These are phyloP conservation scores for Panzeria rudis DNA, from an alignment of 2,888 invertebrate genomes.

Conservation along the genomic window DNA sequence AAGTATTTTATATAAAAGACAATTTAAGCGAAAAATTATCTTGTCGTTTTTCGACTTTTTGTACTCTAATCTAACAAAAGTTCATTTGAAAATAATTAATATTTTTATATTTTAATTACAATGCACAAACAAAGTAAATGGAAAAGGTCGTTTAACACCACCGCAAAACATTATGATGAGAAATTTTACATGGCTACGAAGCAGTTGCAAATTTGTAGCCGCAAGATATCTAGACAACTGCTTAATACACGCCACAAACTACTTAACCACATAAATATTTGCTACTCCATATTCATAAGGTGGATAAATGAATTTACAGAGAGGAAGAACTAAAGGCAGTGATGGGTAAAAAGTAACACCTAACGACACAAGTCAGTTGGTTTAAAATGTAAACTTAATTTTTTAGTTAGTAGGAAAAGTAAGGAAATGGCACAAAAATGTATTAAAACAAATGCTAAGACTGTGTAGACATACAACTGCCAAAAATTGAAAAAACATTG, in stretches of 20 bases:
- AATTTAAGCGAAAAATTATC: too few species aligned
- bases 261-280: slow-evolving; percentile 45
- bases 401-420: neutral
- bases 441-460: neutral
- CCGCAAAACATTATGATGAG: slow-evolving; percentile 54
- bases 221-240: slow-evolving; percentile 42
- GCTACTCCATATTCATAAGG: slow-evolving; percentile 50
- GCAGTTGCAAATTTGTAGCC: slow-evolving; percentile 25
- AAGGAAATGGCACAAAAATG: neutral
- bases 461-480: too few species aligned
- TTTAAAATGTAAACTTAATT: neutral
- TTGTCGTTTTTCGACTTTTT: neutral
- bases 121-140: slow-evolving; percentile 42
- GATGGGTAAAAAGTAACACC: slow-evolving; percentile 3
- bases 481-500: too few species aligned
- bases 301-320: slow-evolving; percentile 6
- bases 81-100: slow-evolving; percentile 52
- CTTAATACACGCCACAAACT: slow-evolving; percentile 42
- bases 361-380: neutral
- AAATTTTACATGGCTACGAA: slow-evolving; percentile 48
- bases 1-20: too few species aligned
- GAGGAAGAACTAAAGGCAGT: slow-evolving; percentile 7
- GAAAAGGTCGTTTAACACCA: slow-evolving; percentile 69
- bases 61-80: slow-evolving; percentile 10
- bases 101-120: slow-evolving; percentile 65